These are phyloP conservation scores for Amblyteles armatorius DNA, from an alignment of 2,888 invertebrate genomes.

Conservation along the genomic window DNA sequence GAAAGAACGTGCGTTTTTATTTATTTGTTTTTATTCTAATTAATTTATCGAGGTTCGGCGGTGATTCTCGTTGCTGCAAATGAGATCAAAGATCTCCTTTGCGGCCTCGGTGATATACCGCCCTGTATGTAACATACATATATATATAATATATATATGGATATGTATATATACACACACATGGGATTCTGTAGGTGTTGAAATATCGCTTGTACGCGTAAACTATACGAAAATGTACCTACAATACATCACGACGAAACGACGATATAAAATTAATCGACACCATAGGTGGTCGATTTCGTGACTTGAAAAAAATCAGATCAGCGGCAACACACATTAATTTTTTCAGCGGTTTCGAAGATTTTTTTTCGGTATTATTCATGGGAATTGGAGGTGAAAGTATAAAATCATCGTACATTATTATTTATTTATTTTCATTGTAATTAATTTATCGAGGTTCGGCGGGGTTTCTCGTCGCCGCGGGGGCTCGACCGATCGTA, in stretches of 20 bases:
- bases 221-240: background rate
- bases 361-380: background rate
- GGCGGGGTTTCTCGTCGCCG: conserved; percentile 26
- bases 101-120: conserved; percentile 1
- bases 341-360: background rate
- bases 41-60: conserved; percentile 51
- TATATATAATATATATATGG: too few species aligned
- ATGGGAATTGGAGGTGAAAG: background rate
- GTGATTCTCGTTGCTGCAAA: conserved; percentile 9
- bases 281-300: conserved; percentile 21
- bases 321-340: background rate
- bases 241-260: background rate
- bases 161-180: too few species aligned
- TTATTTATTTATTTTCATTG: conserved; percentile 19
- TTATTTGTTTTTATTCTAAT: conserved; percentile 23
- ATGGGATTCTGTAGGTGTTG: background rate
- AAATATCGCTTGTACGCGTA: conserved; percentile 6
- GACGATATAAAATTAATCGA: conserved; percentile 21
- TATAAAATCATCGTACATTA: conserved; percentile 8
- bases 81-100: background rate
- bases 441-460: conserved; percentile 52
- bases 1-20: background rate
- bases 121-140: background rate
- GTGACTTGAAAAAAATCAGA: conserved; percentile 1
- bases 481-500: conserved; percentile 48